Base-by-base conservation (phyloP, 1,140 invertebrate species). In the Myzus persicae region DNA sequence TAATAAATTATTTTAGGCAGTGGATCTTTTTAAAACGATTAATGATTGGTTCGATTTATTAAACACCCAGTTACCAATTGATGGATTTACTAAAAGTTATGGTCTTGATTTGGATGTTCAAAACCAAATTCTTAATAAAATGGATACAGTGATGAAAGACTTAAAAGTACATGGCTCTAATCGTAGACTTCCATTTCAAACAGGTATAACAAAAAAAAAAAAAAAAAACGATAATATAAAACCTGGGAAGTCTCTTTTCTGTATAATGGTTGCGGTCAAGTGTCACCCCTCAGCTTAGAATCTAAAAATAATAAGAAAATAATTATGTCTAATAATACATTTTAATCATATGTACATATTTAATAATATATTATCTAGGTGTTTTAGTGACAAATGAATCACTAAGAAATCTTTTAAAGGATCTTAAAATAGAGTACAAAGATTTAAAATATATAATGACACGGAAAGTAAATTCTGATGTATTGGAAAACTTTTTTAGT, bases 401-500 rank as follows among this genome's bases (percentile, higher is more conserved):
- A 36, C 31, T 18, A n/a, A 81, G 31, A 36, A 81, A 81, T 36
- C n/a, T 81, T n/a, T 81, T 81, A 36, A 36, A 36, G 4, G 67
- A 81, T 18, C n/a, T 81, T 31, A 36, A 81, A 81, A 81, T 14
- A 81, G 14, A 38, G 31, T 81, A 81, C n/a, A 36, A 36, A 18
- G n/a, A 81, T 81, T 38, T 81, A 36, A 81, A 36, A 18, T 81
- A 36, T 36, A 81, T 81, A 3, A 36, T 81, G 67, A 81, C 67
- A 1, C 11, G n/a, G 31, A n/a, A n/a, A 36, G 7, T 81, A 81
- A 38, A 81, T 81, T 81, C 67, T 36, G 67, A 81, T 81, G 67
- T 81, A 18, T 36, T 81, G n/a, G n/a, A 81, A 81, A 81, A 81
- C 14, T 81, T 81, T 81, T 81, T 81, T 81, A 81, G 67, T 81